A percentile compares a stretch with the other conserved stretches of the same genome.
Evolutionary conservation across 64 coral and sea anemone species (phyloP).

Genomic region (Porites lutea): DNA sequence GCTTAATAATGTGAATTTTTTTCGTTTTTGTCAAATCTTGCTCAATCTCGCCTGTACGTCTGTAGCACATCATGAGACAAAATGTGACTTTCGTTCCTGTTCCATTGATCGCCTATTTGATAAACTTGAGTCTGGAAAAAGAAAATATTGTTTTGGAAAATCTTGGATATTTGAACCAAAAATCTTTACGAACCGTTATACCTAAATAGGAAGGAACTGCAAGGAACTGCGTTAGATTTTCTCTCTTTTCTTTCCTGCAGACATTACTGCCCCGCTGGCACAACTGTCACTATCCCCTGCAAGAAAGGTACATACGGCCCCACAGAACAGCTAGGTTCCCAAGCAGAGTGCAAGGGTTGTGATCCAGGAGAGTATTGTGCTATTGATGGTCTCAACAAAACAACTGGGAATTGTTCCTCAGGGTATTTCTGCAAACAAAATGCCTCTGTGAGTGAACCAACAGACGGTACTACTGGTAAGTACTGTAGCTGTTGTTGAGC

Average conservation of each 20-base stretch:
- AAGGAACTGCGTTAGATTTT: neutral
- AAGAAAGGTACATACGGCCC: conserved; percentile 81
- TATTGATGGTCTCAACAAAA: conserved; percentile 74
- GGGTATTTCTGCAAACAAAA: conserved; percentile 92
- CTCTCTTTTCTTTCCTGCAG: conserved; percentile 47
- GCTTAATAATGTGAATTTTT: no score
- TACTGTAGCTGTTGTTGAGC: neutral
- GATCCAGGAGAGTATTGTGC: conserved; percentile 91
- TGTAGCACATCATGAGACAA: no score
- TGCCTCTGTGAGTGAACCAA: conserved; percentile 82
- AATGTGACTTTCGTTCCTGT: no score
- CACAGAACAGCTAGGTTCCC: conserved; percentile 75
- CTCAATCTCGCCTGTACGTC: no score
- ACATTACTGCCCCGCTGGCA: conserved; percentile 86
- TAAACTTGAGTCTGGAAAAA: no score
- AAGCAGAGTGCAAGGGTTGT: conserved; percentile 84
- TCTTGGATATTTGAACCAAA: no score
- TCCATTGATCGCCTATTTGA: no score
- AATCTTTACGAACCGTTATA: no score
- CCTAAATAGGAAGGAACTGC: no score
- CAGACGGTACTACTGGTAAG: conserved; percentile 84
- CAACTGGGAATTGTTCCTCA: conserved; percentile 92
- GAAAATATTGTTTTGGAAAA: no score
- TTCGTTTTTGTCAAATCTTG: no score
- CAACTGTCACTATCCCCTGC: conserved; percentile 73